Evolutionary conservation across 2,888 invertebrate species (phyloP), one percentile per base, ranked within the genome.

Genomic region (Cepaea hortensis): DNA sequence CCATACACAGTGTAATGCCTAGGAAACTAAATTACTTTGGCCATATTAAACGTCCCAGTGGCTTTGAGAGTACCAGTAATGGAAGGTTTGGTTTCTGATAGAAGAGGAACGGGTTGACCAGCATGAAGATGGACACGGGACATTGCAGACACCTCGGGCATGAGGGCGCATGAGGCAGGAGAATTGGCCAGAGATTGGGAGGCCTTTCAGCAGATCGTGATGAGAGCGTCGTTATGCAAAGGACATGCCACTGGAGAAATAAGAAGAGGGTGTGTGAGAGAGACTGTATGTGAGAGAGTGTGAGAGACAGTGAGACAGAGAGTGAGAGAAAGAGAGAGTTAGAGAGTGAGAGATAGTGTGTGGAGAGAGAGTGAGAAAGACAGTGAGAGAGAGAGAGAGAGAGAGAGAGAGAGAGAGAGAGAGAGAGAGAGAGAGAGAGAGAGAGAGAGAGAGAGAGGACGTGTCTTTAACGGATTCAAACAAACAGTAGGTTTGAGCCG

Each of bases 321-420:
- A 20, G 73, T 72, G 72, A n/a, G 72, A 7, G n/a, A 23, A n/a
- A 9, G 73, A 73, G 73, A 20, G 73, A 73, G 73, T n/a, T 9
- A 73, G 73, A 20, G 73, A 73, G 73, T 23, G 73, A 73, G 73
- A 20, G 73, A 73, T 9, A 15, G 73, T 18, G 73, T 73, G 73
- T 18, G 73, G 2, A 23, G n/a, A n/a, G 18, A 73, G 9, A 73
- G 18, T 18, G 65, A 15, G 18, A 65, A 65, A 15, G 65, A 65
- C 9, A 65, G 9, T 15, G 18, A 65, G 18, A 65, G 13, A 15
- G 65, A 65, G 65, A 9, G 9, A 9, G 65, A 18, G 13, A 9
- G 18, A 9, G 9, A 65, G 9, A 15, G 13, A 15, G 13, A 9
- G 18, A 18, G 9, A 18, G 18, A 9, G 65, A 18, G 18, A 65